Evolutionary conservation across 1,140 invertebrate genomes (phyloP), one percentile per base, ranked within the genome.

Genomic region (Drosophila parvula): DNA sequence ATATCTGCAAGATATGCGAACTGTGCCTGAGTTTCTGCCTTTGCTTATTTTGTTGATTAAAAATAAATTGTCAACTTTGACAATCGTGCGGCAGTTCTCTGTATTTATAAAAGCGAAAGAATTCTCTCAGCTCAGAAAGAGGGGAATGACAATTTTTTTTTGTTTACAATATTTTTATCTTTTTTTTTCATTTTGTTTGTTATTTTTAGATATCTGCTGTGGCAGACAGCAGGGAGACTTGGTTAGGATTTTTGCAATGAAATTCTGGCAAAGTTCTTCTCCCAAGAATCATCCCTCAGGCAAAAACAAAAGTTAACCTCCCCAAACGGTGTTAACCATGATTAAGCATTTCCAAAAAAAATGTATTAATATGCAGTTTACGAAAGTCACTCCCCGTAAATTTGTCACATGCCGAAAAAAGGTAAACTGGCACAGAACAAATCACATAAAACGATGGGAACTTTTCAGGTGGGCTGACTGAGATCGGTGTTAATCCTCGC

Each of bases 51-150:
- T 78, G 69, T 86, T 83, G 83, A 89, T 79, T 86, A 86, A 88
- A 86, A 86, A 86, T 86, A 86, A 88, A 86, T 88, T 86, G 83
- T 86, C 83, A 86, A 70, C 76, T 86, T 86, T 88, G 83, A 86
- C 84, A 88, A 86, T 77, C 58, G 67, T 65, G 64, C 70, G 61
- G 71, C 76, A 76, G 63, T 63, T 55, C 0, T 79, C 0, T 79
- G 77, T 86, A 86, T 86, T 86, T 86, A 86, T 86, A 86, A 77
- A 77, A 88, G 71, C 53, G 7, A 62, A 79, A 63, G 79, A 77
- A 86, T 43, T 68, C 18, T 50, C 30, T 56, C 12, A 48, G 36
- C 50, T 11, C 22, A 11, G 11, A 41, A 40, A 48, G 22, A 34
- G 73, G 73, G 59, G 58, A 63, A 40, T 75, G 67, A 59, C 53